Conservation (phyloP, 2,113 vertebrate species). For the Symphodus melops region DNA sequence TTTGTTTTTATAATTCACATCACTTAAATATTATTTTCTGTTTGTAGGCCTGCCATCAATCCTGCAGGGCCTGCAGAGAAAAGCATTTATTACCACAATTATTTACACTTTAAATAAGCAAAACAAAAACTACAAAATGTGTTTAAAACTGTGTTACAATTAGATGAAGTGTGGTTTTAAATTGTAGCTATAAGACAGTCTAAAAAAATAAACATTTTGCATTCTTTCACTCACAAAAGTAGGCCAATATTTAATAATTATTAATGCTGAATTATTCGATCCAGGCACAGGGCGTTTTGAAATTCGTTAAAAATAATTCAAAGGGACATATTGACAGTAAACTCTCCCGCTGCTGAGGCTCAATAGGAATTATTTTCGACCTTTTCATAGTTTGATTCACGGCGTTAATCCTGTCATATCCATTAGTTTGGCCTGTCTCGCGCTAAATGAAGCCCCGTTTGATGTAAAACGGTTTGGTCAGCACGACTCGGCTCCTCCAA, state of each 20-base stretch:
- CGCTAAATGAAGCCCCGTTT: conserved; percentile 25
- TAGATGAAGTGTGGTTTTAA: neutral
- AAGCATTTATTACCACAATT: conserved; percentile 20
- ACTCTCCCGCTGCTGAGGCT: conserved; percentile 36
- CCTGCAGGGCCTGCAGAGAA: conserved; percentile 9
- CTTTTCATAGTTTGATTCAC: conserved; percentile 39
- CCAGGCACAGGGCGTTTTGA: conserved; percentile 2
- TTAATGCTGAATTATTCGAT: neutral
- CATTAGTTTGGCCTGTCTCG: conserved; percentile 56
- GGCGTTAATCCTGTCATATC: conserved; percentile 53
- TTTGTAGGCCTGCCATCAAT: conserved; percentile 1
- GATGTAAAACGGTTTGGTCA: conserved; percentile 37
- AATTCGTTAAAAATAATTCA: conserved; percentile 73
- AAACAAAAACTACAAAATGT: neutral
- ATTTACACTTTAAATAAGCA: neutral
- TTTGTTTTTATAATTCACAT: neutral
- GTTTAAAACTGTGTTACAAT: neutral
- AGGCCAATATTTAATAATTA: conserved; percentile 9
- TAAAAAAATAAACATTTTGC: neutral
- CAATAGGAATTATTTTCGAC: conserved; percentile 42
- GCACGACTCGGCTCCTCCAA: conserved; percentile 18
- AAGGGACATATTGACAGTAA: conserved; percentile 17
- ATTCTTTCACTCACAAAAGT: neutral
- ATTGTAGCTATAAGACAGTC: neutral
- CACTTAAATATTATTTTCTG: neutral